Evolutionary conservation across 2,797 vertebrate genomes (phyloP).

Genomic region (Tapirus indicus): DNA sequence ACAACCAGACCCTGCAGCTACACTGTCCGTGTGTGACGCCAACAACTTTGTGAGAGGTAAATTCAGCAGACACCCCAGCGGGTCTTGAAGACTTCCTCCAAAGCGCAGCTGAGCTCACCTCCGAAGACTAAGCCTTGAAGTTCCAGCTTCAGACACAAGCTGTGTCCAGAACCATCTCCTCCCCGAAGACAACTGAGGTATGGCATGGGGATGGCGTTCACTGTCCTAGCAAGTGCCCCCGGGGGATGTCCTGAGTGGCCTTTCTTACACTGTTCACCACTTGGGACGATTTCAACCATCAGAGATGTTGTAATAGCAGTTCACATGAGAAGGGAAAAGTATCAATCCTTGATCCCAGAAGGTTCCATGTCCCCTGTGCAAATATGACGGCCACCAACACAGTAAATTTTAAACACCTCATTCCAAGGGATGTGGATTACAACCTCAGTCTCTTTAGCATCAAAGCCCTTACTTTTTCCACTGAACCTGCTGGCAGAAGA

Average conservation of each 20-base stretch:
- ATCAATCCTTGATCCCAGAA: not conserved
- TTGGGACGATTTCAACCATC: not conserved
- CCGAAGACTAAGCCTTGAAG: not conserved
- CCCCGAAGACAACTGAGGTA: not conserved
- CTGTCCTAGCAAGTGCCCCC: not conserved
- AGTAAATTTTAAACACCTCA: not conserved
- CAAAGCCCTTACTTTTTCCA: conserved; percentile 4
- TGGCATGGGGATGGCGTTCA: not conserved
- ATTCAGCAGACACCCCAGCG: not conserved
- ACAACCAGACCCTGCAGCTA: not conserved
- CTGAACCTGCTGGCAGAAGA: not conserved
- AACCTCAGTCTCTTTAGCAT: not conserved
- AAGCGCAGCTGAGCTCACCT: not conserved
- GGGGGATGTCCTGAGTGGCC: not conserved
- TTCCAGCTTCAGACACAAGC: not conserved
- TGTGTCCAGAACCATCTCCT: not conserved
- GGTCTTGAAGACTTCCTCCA: not conserved
- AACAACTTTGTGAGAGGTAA: not conserved
- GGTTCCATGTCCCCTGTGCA: not conserved
- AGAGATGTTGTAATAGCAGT: not conserved
- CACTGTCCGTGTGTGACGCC: not conserved
- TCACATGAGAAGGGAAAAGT: not conserved
- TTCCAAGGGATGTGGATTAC: not conserved
- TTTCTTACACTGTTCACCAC: not conserved
- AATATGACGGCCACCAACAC: not conserved